These are phyloP conservation scores for Halichondria panicea DNA, from an alignment of 37 sponge, comb jelly and placozoan genomes.

Conservation along the genomic window DNA sequence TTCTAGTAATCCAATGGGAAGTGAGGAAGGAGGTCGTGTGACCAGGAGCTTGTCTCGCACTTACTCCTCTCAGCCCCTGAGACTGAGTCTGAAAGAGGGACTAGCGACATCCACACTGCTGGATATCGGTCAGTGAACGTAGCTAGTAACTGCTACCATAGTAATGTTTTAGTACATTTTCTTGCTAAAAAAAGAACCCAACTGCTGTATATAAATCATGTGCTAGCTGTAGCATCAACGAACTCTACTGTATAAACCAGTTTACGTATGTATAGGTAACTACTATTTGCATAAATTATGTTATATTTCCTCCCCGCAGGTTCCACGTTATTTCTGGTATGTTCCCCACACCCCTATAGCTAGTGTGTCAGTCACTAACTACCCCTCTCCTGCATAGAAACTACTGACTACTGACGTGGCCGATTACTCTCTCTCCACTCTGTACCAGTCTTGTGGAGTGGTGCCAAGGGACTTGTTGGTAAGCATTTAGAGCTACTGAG, in stretches of 20 bases:
- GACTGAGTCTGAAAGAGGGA: conserved; percentile 1
- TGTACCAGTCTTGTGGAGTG: conserved; percentile 5
- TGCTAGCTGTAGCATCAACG: no score
- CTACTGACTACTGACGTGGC: not conserved
- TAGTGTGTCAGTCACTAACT: no score
- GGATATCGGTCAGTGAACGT: conserved; percentile 29
- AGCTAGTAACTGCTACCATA: no score
- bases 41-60: not conserved
- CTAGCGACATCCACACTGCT: conserved; percentile 8
- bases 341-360: no score
- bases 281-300: not conserved
- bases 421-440: not conserved
- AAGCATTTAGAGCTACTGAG: no score
- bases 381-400: no score
- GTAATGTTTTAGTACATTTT: no score
- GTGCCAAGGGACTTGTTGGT: conserved; percentile 15
- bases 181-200: no score
- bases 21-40: not conserved
- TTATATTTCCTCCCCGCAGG: conserved; percentile 8
- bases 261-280: not conserved
- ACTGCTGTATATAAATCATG: no score
- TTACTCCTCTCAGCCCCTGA: not conserved
- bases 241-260: not conserved
- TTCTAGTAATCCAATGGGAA: not conserved
- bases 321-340: conserved; percentile 25